Conservation (phyloP, 1,140 invertebrate genomes). For the Sminthurides bifidus region DNA sequence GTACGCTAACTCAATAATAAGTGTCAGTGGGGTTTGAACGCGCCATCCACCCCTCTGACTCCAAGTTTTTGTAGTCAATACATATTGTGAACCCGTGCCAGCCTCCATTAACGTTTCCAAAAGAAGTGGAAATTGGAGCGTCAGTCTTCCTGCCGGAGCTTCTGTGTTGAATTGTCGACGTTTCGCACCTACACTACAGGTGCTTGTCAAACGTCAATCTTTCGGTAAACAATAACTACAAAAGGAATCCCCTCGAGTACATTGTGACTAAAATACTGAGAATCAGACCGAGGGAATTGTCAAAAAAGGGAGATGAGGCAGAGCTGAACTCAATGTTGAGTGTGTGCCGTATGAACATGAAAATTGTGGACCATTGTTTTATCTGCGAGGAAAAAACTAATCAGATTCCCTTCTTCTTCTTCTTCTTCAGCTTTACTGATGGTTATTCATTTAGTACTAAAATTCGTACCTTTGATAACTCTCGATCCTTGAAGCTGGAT, state of each 20-base stretch:
- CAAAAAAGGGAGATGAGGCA: background rate
- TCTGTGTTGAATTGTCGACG: too few species aligned
- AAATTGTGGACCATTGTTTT: constrained; percentile 73
- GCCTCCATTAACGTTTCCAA: too few species aligned
- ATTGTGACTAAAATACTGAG: background rate
- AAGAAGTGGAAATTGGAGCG: too few species aligned
- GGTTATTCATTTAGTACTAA: background rate
- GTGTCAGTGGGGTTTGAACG: too few species aligned
- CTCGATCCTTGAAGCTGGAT: background rate
- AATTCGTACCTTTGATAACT: background rate
- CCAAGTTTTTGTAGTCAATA: too few species aligned
- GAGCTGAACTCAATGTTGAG: constrained; percentile 51
- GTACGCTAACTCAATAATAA: too few species aligned
- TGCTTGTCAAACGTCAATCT: too few species aligned
- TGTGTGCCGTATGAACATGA: constrained; percentile 69
- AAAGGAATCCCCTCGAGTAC: background rate
- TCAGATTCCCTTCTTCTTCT: background rate
- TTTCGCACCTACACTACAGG: too few species aligned
- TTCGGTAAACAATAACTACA: too few species aligned
- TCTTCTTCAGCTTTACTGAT: background rate
- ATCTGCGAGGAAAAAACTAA: constrained; percentile 50
- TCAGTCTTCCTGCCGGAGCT: too few species aligned
- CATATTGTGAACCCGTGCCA: too few species aligned
- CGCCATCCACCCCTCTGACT: too few species aligned
- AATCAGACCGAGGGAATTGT: background rate